Evolutionary conservation across 2,113 vertebrate genomes (phyloP), one percentile per base, ranked within the genome.

Genomic region (Elephas maximus): DNA sequence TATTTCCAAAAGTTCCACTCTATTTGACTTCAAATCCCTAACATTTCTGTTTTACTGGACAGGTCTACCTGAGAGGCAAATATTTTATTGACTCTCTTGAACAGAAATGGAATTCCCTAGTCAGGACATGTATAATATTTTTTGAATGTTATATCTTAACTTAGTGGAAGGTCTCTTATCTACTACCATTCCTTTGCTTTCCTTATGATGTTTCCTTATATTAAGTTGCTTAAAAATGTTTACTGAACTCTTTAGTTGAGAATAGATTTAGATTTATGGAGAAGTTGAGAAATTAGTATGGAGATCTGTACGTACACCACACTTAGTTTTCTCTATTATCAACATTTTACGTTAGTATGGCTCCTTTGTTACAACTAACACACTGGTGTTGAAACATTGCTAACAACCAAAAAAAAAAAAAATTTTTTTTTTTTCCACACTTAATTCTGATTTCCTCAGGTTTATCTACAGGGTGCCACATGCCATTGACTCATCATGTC

Each of bases 41-140:
- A 67, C 41, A 45, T 91, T 73, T 96, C 18, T 84, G 51, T 8
- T 60, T 90, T 21, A 0, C 4, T 11, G 28, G 28, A 57, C n/a
- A n/a, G n/a, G 51, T 69, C 9, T 57, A 10, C 3, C 10, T 63
- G 2, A 93, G 78, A 85, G 20, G 17, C 51, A n/a, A 65, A 14
- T 53, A 30, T 74, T 91, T 28, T 91, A 23, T 90, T 23, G 21
- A 12, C 2, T 1, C 4, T 20, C n/a, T 41, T 93, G 44, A 84
- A 74, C 23, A 81, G 57, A 30, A 90, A 73, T 41, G 60, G 4
- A 85, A 65, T 48, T 89, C n/a, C 41, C 84, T 53, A 71, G 6
- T 65, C 57, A 71, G 24, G n/a, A 81, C 86, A 86, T 93, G 86
- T 93, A n/a, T 82, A 62, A 15, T 82, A 8, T 65, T 77, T 86